Percentiles rank a stretch among this genome's conserved stretches.
Conservation (phyloP, 2,113 vertebrate genomes). For the Tretioscincus oriximinensis region DNA sequence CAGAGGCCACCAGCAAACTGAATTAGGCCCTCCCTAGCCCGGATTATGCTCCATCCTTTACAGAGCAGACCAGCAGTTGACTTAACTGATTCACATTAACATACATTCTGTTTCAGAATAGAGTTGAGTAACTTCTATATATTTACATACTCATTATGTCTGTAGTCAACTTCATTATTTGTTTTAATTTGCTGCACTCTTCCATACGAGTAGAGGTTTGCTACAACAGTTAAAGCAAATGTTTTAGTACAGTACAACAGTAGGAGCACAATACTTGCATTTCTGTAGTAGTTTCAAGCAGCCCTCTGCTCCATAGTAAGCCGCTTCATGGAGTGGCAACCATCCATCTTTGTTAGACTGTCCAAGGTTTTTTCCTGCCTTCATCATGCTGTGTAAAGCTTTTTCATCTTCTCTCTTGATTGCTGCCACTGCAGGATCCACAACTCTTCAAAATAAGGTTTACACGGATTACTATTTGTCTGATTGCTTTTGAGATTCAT, state of each 20-base stretch:
- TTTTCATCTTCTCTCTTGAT: slow-evolving; percentile 76
- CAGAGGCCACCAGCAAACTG: too few species aligned
- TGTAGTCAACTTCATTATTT: slow-evolving; percentile 16
- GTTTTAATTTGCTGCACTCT: too few species aligned
- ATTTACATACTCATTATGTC: neutral
- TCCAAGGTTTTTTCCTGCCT: slow-evolving; percentile 73
- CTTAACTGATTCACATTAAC: too few species aligned
- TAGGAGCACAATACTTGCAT: slow-evolving; percentile 72
- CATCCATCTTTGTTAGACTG: slow-evolving; percentile 84
- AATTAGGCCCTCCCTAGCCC: too few species aligned
- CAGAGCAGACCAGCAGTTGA: too few species aligned
- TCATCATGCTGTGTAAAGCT: slow-evolving; percentile 72
- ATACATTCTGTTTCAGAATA: too few species aligned
- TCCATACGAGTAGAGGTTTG: too few species aligned
- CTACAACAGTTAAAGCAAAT: too few species aligned
- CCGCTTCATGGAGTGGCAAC: slow-evolving; percentile 88
- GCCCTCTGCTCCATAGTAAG: slow-evolving; percentile 80
- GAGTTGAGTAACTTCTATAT: neutral
- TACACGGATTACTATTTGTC: slow-evolving; percentile 33
- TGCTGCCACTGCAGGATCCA: slow-evolving; percentile 75
- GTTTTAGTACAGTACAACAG: too few species aligned
- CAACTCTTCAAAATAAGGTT: slow-evolving; percentile 69
- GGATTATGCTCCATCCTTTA: too few species aligned
- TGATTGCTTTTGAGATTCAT: slow-evolving; percentile 11
- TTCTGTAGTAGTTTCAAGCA: slow-evolving; percentile 81